Evolutionary conservation across 2,113 vertebrate species (phyloP).

Genomic region (Thomomys bottae): DNA sequence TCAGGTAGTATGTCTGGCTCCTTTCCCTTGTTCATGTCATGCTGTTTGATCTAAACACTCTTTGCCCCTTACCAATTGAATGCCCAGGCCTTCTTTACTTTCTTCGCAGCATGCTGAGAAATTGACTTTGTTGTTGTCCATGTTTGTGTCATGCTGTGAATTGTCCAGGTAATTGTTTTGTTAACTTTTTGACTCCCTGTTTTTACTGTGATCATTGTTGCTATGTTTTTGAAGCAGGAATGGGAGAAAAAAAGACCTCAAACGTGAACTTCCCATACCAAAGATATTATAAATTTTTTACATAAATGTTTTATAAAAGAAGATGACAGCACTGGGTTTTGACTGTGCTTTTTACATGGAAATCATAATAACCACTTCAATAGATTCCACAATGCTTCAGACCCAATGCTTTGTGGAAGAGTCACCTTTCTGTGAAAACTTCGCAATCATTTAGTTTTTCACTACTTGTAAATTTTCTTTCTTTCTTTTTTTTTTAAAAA

Average conservation of each 20-base stretch:
- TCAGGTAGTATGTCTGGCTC: not conserved
- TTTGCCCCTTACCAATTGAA: not conserved
- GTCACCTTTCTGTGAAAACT: not conserved
- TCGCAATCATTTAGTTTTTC: not conserved
- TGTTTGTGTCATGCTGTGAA: not conserved
- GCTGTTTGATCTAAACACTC: not conserved
- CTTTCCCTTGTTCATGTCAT: not conserved
- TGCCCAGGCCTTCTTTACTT: not conserved
- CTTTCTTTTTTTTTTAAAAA: not conserved
- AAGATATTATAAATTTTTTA: not conserved
- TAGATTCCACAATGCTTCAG: not conserved
- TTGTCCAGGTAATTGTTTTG: not conserved
- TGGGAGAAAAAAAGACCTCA: not conserved
- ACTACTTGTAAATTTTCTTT: not conserved
- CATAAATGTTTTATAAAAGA: not conserved
- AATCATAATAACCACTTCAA: not conserved
- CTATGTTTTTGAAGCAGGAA: not conserved
- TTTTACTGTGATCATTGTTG: not conserved
- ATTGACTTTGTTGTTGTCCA: not conserved
- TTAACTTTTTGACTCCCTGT: not conserved
- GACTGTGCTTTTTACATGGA: not conserved
- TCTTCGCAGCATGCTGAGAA: not conserved
- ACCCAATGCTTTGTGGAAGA: not conserved
- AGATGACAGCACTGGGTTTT: not conserved
- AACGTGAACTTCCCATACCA: not conserved